Percentiles rank a stretch among this genome's conserved stretches.
These are phyloP conservation scores for Linurgus olivaceus DNA, from an alignment of 2,797 vertebrate species.

Conservation along the genomic window DNA sequence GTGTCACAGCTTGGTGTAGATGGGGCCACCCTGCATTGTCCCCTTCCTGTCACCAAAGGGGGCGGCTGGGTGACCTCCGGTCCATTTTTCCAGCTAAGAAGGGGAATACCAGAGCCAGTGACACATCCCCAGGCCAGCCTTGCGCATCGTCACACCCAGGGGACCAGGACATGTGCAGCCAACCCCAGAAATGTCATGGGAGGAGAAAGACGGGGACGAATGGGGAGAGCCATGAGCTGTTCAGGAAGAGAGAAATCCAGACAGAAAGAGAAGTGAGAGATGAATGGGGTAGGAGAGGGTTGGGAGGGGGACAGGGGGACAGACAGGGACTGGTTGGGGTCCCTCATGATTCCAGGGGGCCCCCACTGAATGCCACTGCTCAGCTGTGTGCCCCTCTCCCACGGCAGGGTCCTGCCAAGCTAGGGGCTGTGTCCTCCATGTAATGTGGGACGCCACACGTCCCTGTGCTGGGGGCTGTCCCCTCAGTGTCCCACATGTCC, in stretches of 20 bases:
- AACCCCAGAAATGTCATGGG: background rate
- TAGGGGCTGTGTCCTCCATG: rapidly evolving
- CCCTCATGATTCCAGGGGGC: rapidly evolving
- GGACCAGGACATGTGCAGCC: background rate
- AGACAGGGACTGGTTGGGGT: background rate
- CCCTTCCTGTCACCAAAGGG: background rate
- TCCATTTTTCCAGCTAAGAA: rapidly evolving
- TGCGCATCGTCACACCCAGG: rapidly evolving
- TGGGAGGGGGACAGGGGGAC: background rate
- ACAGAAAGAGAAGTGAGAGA: background rate
- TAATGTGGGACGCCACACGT: rapidly evolving
- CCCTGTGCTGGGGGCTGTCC: background rate
- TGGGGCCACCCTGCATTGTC: background rate
- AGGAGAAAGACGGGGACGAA: background rate
- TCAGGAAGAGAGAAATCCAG: background rate
- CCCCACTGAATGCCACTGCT: background rate
- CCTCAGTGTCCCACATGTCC: background rate
- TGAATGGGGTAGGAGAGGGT: background rate
- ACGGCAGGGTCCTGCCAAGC: background rate
- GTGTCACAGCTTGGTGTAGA: background rate
- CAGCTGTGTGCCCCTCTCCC: rapidly evolving
- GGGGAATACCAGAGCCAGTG: background rate
- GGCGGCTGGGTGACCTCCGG: rapidly evolving
- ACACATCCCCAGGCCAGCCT: background rate
- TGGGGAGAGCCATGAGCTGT: rapidly evolving